Evolutionary conservation across 2,113 vertebrate genomes (phyloP).

Genomic region (Halcyon senegalensis): DNA sequence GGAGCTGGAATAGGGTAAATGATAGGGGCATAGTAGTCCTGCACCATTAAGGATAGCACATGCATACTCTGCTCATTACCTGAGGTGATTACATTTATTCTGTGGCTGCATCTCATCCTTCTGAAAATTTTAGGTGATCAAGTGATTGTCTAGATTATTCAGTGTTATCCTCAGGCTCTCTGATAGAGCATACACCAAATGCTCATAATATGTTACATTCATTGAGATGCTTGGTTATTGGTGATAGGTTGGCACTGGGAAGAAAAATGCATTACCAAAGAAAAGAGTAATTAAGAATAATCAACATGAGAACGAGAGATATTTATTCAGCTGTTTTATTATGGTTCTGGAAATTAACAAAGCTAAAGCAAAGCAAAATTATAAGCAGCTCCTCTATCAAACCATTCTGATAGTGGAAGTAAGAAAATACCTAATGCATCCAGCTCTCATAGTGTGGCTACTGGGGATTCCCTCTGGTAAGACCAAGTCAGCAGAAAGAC

Average conservation of each 20-base stretch:
- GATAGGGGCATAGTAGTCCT: too few relatives aligned
- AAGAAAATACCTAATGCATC: background rate
- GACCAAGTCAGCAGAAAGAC: background rate
- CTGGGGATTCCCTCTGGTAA: background rate
- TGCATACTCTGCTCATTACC: rapidly evolving
- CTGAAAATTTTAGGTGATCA: background rate
- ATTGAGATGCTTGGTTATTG: background rate
- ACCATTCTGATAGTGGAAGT: background rate
- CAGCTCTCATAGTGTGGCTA: background rate
- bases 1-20: background rate
- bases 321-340: background rate
- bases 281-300: background rate
- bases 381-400: background rate
- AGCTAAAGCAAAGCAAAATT: background rate
- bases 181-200: background rate
- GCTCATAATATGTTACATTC: rapidly evolving
- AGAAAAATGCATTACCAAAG: background rate
- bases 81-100: background rate
- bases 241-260: background rate
- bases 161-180: background rate
- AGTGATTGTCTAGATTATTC: background rate
- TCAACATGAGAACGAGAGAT: background rate
- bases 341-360: background rate
- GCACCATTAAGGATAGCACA: rapidly evolving
- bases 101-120: background rate